Evolutionary conservation across 2,113 vertebrate species (phyloP), one percentile per base, ranked within the genome.

Genomic region (Coptodon rendalli): DNA sequence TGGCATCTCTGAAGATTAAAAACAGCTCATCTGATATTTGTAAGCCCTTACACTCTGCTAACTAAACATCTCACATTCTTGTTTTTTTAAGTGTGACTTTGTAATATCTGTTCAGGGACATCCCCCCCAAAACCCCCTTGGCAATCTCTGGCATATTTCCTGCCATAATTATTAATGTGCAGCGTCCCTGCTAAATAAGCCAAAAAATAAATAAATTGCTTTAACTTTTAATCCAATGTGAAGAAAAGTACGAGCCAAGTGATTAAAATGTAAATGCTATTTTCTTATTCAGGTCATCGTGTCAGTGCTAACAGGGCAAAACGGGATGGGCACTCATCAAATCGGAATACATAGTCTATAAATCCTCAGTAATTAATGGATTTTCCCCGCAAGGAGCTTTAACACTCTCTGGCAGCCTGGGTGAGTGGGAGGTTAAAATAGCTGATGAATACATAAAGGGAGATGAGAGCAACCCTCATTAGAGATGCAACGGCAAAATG

Each of bases 251-350:
- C 27, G 40, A 50, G 86, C 76, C 24, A 43, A 83, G 57, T 66
- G 57, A 90, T 87, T 87, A 45, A 91, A 85, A 89, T 86, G 85
- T 40, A 89, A 90, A 91, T 48, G 59, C 36, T n/a, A 16, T 43
- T 80, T 83, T 76, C 50, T 68, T 40, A 83, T 66, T 89, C 66
- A 80, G 84, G 82, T 85, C 84, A 83, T 4, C 2, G 34, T 87
- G 68, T 86, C 80, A 52, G 59, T 6, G 54, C 27, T 59, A 63
- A 83, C 63, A 12, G 8, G 59, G 81, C 61, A 63, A 68, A 86
- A 73, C 38, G 13, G 68, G 84, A 76, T 7, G 31, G 53, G 34
- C 57, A 14, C 61, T 88, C 81, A 52, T 91, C 89, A 89, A 57
- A 91, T 52, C 80, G 54, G 56, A 86, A 68, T n/a, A 82, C 50